These are phyloP conservation scores for Pedionomus torquatus DNA, from an alignment of 2,113 vertebrate genomes.

Conservation along the genomic window DNA sequence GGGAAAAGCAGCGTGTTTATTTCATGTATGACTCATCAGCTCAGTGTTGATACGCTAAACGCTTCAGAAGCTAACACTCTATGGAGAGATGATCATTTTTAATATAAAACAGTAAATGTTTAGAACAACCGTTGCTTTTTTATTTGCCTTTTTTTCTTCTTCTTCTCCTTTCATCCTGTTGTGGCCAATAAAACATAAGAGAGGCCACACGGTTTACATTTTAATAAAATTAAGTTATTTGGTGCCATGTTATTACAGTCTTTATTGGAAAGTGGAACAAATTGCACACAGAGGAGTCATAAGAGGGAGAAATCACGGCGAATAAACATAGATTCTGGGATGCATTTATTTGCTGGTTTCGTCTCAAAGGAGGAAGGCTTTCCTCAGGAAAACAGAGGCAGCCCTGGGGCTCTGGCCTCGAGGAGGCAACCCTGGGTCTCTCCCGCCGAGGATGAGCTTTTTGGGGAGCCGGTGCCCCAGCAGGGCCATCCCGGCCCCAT, in stretches of 20 bases:
- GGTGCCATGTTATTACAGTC: conserved; percentile 68
- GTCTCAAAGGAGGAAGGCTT: conserved; percentile 30
- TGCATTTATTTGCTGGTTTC: conserved; percentile 61
- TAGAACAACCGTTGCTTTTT: conserved; percentile 15
- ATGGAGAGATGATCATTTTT: conserved; percentile 50
- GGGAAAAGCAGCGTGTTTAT: conserved; percentile 36
- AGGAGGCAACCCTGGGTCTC: background rate
- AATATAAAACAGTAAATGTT: conserved; percentile 60
- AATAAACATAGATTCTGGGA: conserved; percentile 73
- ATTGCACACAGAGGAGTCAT: conserved; percentile 76
- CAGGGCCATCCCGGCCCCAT: background rate
- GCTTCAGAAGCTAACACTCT: conserved; percentile 59
- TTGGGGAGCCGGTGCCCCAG: background rate
- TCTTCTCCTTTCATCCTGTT: background rate
- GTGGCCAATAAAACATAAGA: conserved; percentile 44
- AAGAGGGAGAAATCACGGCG: conserved; percentile 68
- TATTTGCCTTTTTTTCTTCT: background rate
- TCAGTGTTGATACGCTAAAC: background rate
- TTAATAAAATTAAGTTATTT: conserved; percentile 74
- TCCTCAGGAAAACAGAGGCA: background rate
- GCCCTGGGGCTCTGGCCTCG: fast-evolving
- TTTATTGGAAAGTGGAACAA: conserved; percentile 75
- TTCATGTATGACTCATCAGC: conserved; percentile 29
- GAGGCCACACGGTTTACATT: conserved; percentile 45
- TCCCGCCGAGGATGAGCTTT: background rate